Evolutionary conservation across 1,140 invertebrate species (phyloP).

Genomic region (Homalodisca vitripennis): DNA sequence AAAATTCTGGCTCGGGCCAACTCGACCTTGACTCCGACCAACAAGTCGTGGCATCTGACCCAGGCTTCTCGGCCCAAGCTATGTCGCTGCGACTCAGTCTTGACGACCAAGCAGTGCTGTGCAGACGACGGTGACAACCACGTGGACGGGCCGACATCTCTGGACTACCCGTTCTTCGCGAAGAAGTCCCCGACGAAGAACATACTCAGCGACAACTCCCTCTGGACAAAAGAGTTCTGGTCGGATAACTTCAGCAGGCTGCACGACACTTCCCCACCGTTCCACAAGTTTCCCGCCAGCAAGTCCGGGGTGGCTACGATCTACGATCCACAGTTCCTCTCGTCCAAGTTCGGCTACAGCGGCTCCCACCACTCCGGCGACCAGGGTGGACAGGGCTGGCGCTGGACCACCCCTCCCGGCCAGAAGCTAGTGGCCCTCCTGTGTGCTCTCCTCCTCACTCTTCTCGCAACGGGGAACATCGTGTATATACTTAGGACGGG

Average conservation of each 20-base stretch:
- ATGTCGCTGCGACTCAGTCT: conserved; percentile 14
- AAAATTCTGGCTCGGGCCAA: conserved; percentile 13
- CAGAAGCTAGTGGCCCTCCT: conserved; percentile 12
- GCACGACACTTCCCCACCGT: background rate
- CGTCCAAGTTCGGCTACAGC: conserved; percentile 12
- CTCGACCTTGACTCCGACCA: conserved; percentile 13
- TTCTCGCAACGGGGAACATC: conserved; percentile 24
- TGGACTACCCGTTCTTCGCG: conserved; percentile 14
- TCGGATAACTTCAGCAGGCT: conserved; percentile 8
- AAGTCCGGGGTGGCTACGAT: conserved; percentile 21
- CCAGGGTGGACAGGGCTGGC: too few species aligned
- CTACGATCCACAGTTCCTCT: conserved; percentile 27
- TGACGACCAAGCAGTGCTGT: conserved; percentile 3
- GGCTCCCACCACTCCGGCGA: background rate
- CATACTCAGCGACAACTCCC: background rate
- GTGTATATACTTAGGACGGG: conserved; percentile 28
- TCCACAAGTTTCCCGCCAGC: background rate
- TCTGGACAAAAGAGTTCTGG: conserved; percentile 17
- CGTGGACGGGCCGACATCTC: background rate
- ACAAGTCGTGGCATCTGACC: conserved; percentile 20
- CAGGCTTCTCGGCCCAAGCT: background rate
- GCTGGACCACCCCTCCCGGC: background rate
- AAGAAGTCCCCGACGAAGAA: conserved; percentile 5
- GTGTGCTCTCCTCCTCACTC: conserved; percentile 23
- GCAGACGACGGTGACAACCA: background rate